These are phyloP conservation scores for Lytechinus pictus DNA, from an alignment of 35 echinoderm and acorn worm genomes.

Conservation along the genomic window DNA sequence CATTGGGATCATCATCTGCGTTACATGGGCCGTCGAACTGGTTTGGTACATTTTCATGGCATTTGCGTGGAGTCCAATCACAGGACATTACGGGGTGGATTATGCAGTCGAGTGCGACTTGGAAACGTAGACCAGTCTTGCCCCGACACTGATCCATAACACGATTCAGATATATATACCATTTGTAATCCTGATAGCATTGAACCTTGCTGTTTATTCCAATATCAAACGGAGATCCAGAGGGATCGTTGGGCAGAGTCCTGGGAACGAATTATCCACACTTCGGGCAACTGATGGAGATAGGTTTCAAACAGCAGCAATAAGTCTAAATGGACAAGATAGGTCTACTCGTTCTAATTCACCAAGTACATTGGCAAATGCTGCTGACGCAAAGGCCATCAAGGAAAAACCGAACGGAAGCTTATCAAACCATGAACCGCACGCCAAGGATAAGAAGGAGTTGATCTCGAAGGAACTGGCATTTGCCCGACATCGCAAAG, in stretches of 20 bases:
- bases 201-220: not conserved
- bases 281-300: not conserved
- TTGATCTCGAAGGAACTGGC: not conserved
- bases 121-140: constrained; percentile 2
- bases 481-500: not conserved
- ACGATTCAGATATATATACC: constrained; percentile 17
- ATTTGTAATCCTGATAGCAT: not conserved
- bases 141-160: not conserved
- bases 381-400: not conserved
- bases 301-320: not conserved
- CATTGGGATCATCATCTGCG: not conserved
- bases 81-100: not conserved
- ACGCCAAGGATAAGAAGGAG: not conserved
- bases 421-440: not conserved
- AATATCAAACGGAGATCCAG: not conserved
- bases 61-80: constrained; percentile 15
- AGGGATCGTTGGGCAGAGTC: not conserved
- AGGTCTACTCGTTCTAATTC: not conserved
- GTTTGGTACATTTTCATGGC: not conserved
- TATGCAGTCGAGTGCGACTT: constrained; percentile 37
- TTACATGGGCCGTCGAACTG: not conserved
- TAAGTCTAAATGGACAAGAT: not conserved
- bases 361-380: not conserved
- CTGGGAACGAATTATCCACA: not conserved
- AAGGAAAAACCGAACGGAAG: not conserved